A percentile compares a stretch with the other conserved stretches of the same genome.
Conservation (phyloP, 2,113 vertebrate genomes). For the Epinephelus fuscoguttatus region DNA sequence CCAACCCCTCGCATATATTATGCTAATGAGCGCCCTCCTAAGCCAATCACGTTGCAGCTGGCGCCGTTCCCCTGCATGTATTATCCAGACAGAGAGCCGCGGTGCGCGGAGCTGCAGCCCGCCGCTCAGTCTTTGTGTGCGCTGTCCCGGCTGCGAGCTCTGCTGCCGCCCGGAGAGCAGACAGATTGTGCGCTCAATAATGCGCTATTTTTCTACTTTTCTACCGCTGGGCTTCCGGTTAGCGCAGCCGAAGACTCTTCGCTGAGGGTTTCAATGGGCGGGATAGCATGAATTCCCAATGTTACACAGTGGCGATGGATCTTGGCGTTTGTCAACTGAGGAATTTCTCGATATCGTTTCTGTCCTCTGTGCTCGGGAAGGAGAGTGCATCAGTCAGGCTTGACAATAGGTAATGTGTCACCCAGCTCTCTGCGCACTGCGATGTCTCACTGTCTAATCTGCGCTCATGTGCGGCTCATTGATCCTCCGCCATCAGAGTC, state of each 20-base stretch:
- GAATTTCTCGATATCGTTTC: constrained; percentile 95
- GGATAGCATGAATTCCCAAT: constrained; percentile 91
- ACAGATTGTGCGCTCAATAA: constrained; percentile 35
- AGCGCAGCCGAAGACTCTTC: constrained; percentile 2
- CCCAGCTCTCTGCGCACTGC: not conserved
- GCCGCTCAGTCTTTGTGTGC: constrained; percentile 75
- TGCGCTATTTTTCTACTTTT: constrained; percentile 72
- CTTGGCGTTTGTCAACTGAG: constrained; percentile 95
- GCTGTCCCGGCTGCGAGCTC: constrained; percentile 50
- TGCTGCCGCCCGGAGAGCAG: constrained; percentile 42
- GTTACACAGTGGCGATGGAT: constrained; percentile 95
- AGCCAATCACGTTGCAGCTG: constrained; percentile 63
- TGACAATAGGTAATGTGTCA: constrained; percentile 89
- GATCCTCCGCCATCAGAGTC: constrained; percentile 42
- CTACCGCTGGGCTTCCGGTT: constrained; percentile 48
- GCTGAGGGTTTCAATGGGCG: constrained; percentile 73
- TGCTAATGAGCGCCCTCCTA: constrained; percentile 44
- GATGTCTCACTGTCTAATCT: no score
- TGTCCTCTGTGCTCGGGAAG: constrained; percentile 93
- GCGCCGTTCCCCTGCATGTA: constrained; percentile 44
- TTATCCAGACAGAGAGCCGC: constrained; percentile 41
- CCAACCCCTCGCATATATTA: constrained; percentile 23
- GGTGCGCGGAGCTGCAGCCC: constrained; percentile 51
- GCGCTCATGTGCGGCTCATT: constrained; percentile 6
- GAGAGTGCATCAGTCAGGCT: constrained; percentile 89